A percentile compares a stretch with the other conserved stretches of the same genome.
phyloP scores from a whole-genome alignment of 2,888 invertebrate genomes.

The Nymphalis urticae region DNA sequence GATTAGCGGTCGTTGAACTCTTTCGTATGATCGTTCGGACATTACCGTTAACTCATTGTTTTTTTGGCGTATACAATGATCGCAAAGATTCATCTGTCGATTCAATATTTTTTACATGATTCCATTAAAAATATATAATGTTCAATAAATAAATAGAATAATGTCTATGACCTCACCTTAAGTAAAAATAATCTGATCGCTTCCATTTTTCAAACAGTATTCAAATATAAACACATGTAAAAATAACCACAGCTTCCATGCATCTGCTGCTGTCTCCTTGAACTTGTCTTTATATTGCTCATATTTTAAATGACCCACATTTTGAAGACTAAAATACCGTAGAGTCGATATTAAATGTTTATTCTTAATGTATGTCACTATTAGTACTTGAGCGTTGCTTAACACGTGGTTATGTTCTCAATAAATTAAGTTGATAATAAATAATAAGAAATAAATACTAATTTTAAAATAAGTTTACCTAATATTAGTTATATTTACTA shows the following conservation, averaged over 20 bases:
- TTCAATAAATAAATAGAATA: neutral
- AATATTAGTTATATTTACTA: too few relatives aligned
- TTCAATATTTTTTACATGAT: neutral
- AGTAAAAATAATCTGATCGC: conserved; percentile 49
- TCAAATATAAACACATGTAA: conserved; percentile 13
- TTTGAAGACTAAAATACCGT: conserved; percentile 40
- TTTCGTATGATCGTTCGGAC: conserved; percentile 11
- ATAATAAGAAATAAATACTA: too few relatives aligned
- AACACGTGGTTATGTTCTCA: too few relatives aligned
- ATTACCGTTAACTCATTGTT: neutral
- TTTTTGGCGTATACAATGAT: too few relatives aligned
- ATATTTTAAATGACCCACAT: conserved; percentile 45
- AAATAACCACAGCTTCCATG: conserved; percentile 12
- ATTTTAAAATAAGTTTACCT: too few relatives aligned
- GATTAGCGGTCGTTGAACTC: conserved; percentile 16
- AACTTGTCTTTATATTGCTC: conserved; percentile 64
- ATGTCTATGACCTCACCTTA: conserved; percentile 47
- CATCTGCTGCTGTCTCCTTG: conserved; percentile 48
- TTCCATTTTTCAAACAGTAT: conserved; percentile 46
- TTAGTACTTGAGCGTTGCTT: neutral
- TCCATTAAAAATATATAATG: neutral
- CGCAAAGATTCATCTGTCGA: neutral
- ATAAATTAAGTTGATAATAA: too few relatives aligned
- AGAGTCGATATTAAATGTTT: conserved; percentile 29
- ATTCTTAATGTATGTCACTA: conserved; percentile 10